phyloP scores from a whole-genome alignment of 2,888 invertebrate species.

The Scaptomyza polygonia region DNA sequence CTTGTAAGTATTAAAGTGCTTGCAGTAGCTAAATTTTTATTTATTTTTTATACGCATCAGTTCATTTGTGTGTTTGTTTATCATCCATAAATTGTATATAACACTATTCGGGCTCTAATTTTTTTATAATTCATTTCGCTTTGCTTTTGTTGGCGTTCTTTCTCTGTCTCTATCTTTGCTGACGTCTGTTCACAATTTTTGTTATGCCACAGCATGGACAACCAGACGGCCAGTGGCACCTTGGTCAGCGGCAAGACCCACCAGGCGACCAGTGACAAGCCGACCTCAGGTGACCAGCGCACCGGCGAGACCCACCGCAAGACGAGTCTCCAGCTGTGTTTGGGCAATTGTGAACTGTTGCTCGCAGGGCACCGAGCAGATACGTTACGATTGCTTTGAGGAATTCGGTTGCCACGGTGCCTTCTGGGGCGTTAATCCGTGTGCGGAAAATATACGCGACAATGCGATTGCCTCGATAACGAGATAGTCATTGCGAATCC shows the following conservation, averaged over 20 bases:
- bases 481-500: constrained; percentile 3
- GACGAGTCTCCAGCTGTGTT: constrained; percentile 87
- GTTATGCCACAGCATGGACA: constrained; percentile 62
- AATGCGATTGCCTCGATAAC: constrained; percentile 47
- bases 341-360: constrained; percentile 92
- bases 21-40: background rate
- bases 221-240: background rate
- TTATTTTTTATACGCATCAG: background rate
- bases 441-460: constrained; percentile 86
- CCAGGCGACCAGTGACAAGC: constrained; percentile 46
- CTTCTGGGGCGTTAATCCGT: constrained; percentile 90
- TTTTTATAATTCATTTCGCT: background rate
- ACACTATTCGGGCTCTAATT: constrained; percentile 15
- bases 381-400: constrained; percentile 89
- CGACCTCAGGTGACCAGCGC: constrained; percentile 2
- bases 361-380: constrained; percentile 84
- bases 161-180: constrained; percentile 2
- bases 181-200: constrained; percentile 26
- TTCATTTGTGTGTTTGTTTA: constrained; percentile 4
- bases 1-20: constrained; percentile 20
- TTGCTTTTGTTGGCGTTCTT: constrained; percentile 5
- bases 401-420: constrained; percentile 89
- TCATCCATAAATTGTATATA: constrained; percentile 12
- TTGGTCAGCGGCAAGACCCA: background rate
- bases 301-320: background rate